Percentiles rank a stretch among this genome's conserved stretches.
These are phyloP conservation scores for Sepioteuthis lessoniana DNA, from an alignment of 2,888 invertebrate species.

Conservation along the genomic window DNA sequence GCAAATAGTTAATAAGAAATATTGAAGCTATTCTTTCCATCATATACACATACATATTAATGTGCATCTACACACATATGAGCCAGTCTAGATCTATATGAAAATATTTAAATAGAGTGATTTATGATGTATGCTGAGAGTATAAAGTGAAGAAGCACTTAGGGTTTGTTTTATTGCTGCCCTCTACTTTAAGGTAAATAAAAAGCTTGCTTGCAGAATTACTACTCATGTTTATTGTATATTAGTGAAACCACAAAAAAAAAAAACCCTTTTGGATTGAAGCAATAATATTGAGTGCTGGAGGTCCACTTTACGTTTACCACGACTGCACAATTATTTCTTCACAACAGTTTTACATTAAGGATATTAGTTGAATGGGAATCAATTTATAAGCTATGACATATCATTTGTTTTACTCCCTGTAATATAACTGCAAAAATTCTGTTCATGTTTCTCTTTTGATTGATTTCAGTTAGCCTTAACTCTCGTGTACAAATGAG, in stretches of 20 bases:
- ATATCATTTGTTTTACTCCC: neutral
- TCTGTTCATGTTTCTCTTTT: neutral
- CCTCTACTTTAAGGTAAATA: slow-evolving; percentile 1
- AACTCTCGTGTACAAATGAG: neutral
- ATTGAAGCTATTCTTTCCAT: too few relatives aligned
- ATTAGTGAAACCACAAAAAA: neutral
- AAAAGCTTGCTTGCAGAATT: neutral
- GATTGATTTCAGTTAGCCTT: neutral
- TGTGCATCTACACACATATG: neutral
- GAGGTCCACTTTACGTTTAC: neutral
- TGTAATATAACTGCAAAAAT: neutral
- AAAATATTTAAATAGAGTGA: neutral
- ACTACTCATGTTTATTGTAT: slow-evolving; percentile 20
- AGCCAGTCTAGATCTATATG: neutral
- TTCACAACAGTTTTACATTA: neutral
- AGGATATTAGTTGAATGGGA: neutral
- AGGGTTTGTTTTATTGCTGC: slow-evolving; percentile 6
- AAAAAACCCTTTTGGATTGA: neutral
- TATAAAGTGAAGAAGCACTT: slow-evolving; percentile 33
- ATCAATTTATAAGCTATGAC: neutral
- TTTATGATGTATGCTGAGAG: neutral
- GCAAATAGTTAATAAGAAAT: too few relatives aligned
- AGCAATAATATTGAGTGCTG: neutral
- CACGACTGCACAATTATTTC: neutral
- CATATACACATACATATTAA: neutral